These are phyloP conservation scores for Limnephilus marmoratus DNA, from an alignment of 2,888 invertebrate species.

Conservation along the genomic window DNA sequence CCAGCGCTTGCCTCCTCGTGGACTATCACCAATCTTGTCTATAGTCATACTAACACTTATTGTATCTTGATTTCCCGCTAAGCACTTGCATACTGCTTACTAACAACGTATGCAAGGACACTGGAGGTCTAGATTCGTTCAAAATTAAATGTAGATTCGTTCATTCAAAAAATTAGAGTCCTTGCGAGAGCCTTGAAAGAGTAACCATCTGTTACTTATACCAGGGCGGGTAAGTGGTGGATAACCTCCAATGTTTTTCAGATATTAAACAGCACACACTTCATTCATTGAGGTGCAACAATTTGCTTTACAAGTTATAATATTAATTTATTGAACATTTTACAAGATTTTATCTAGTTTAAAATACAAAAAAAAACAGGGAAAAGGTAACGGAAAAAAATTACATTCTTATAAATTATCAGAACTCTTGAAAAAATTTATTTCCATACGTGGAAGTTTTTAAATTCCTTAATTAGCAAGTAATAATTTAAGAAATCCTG, in stretches of 20 bases:
- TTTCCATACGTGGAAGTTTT: background rate
- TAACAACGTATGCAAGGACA: too few relatives aligned
- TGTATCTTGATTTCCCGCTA: too few relatives aligned
- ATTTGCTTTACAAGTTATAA: background rate
- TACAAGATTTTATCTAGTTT: background rate
- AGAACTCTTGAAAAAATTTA: background rate
- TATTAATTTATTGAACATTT: background rate
- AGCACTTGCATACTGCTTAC: too few relatives aligned
- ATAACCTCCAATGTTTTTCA: background rate
- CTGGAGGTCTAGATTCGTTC: too few relatives aligned
- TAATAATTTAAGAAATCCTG: background rate
- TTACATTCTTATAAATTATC: background rate
- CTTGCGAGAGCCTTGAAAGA: too few relatives aligned
- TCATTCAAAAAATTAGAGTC: too few relatives aligned
- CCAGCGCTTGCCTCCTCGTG: too few relatives aligned
- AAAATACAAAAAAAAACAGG: background rate
- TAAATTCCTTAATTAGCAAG: background rate
- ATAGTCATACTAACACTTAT: too few relatives aligned
- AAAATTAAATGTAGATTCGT: too few relatives aligned
- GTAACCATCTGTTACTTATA: too few relatives aligned
- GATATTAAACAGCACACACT: background rate
- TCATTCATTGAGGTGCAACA: background rate
- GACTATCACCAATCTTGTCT: too few relatives aligned
- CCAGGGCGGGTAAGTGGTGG: too few relatives aligned
- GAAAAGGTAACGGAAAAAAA: background rate